These are phyloP conservation scores for Bradypus variegatus DNA, from an alignment of 2,797 vertebrate genomes.

Conservation along the genomic window DNA sequence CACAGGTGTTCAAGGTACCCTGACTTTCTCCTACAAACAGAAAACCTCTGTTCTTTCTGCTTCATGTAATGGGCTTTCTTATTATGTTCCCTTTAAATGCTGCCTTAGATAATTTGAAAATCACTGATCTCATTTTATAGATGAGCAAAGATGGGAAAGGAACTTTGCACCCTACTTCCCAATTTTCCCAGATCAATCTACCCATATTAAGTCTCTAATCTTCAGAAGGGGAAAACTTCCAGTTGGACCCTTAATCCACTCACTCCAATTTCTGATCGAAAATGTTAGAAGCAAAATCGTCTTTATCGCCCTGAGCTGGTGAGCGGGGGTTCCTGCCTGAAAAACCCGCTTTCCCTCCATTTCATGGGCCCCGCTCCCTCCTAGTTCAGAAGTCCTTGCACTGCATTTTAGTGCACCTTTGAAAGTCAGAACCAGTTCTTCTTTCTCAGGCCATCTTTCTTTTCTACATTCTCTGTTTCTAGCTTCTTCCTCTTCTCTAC, in stretches of 20 bases:
- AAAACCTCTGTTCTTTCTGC: neutral
- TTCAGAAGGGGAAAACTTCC: neutral
- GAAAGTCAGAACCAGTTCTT: neutral
- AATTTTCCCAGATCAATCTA: neutral
- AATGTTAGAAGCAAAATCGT: neutral
- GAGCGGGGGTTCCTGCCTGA: neutral
- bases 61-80: neutral
- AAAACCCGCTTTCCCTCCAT: neutral
- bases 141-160: neutral
- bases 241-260: neutral
- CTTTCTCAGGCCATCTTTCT: neutral
- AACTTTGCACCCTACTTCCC: neutral
- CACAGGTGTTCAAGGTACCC: neutral
- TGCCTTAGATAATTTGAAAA: neutral
- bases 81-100: neutral
- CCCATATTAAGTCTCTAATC: neutral
- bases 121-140: neutral
- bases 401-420: neutral
- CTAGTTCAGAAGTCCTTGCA: neutral
- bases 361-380: neutral
- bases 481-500: neutral
- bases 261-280: neutral
- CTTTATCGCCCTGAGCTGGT: neutral
- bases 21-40: neutral
- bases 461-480: neutral